A percentile compares a stretch with the other conserved stretches of the same genome.
Evolutionary conservation across 1,140 invertebrate species (phyloP).

Genomic region (Contarinia nasturtii): DNA sequence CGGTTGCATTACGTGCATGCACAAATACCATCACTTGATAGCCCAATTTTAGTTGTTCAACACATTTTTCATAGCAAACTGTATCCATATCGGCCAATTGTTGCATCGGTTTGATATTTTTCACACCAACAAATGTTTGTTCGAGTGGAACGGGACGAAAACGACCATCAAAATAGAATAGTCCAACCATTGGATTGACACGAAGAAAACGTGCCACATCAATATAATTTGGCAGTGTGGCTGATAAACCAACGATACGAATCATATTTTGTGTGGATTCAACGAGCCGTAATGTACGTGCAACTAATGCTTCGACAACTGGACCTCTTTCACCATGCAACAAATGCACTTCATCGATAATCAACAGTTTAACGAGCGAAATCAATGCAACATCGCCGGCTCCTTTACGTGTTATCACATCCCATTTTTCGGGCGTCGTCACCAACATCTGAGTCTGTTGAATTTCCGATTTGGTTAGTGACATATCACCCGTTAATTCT

Average conservation of each 20-base stretch:
- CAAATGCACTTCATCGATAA: conserved; percentile 97
- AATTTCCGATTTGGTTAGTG: conserved; percentile 88
- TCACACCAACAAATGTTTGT: conserved; percentile 85
- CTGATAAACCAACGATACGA: conserved; percentile 91
- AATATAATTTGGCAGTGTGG: conserved; percentile 93
- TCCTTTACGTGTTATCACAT: conserved; percentile 93
- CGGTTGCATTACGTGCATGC: conserved; percentile 90
- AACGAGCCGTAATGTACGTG: conserved; percentile 83
- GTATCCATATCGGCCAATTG: conserved; percentile 77
- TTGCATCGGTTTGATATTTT: conserved; percentile 52
- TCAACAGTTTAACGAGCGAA: conserved; percentile 80
- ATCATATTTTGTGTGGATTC: conserved; percentile 95
- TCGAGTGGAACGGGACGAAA: conserved; percentile 91
- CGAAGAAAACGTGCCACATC: conserved; percentile 89
- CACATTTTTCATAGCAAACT: conserved; percentile 84
- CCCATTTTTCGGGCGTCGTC: conserved; percentile 99
- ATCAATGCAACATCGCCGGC: conserved; percentile 76
- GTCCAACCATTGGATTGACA: conserved; percentile 80
- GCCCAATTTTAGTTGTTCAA: conserved; percentile 67
- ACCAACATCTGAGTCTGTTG: conserved; percentile 93
- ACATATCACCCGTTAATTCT: conserved; percentile 97
- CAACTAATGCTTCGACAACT: conserved; percentile 93
- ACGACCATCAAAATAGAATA: conserved; percentile 94
- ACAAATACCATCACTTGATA: conserved; percentile 99
- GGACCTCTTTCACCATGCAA: conserved; percentile 94